Percentiles rank a stretch among this genome's conserved stretches.
Conservation (phyloP, 2,797 vertebrate genomes). For the Ctenosaura bakeri region DNA sequence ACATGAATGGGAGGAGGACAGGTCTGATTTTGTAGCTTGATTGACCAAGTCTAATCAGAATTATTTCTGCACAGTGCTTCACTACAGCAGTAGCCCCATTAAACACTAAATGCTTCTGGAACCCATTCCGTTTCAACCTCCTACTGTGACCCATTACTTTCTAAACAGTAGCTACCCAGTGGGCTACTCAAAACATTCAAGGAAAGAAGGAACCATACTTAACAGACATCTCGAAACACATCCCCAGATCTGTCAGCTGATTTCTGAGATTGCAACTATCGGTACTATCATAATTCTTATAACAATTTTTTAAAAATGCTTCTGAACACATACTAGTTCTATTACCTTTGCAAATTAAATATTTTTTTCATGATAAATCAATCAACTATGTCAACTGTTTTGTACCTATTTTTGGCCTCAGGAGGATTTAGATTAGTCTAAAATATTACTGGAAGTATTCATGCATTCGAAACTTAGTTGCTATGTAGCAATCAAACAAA, state of each 20-base stretch:
- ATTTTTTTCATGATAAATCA: conserved; percentile 4
- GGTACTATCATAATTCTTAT: conserved; percentile 31
- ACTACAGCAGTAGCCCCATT: conserved; percentile 79
- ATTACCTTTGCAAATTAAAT: conserved; percentile 38
- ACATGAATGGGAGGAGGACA: conserved; percentile 51
- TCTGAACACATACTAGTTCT: conserved; percentile 48
- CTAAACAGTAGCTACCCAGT: conserved; percentile 75
- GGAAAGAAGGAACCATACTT: conserved; percentile 80
- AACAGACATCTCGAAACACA: conserved; percentile 81
- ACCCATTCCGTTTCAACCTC: conserved; percentile 78
- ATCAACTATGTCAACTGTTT: conserved; percentile 24
- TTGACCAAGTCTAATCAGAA: conserved; percentile 90
- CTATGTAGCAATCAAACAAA: not conserved
- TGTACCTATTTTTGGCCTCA: conserved; percentile 39
- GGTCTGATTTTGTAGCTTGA: conserved; percentile 79
- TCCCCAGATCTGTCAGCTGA: conserved; percentile 72
- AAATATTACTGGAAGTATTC: not conserved
- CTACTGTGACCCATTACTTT: conserved; percentile 80
- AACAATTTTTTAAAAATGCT: conserved; percentile 35
- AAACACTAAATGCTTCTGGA: conserved; percentile 81
- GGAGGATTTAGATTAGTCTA: conserved; percentile 35
- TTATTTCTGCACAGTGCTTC: conserved; percentile 93
- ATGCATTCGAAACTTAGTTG: not conserved
- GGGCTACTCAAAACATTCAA: conserved; percentile 79
- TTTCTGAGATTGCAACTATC: conserved; percentile 66